These are phyloP conservation scores for Crepidodera aurea DNA, from an alignment of 2,888 invertebrate species.

Conservation along the genomic window DNA sequence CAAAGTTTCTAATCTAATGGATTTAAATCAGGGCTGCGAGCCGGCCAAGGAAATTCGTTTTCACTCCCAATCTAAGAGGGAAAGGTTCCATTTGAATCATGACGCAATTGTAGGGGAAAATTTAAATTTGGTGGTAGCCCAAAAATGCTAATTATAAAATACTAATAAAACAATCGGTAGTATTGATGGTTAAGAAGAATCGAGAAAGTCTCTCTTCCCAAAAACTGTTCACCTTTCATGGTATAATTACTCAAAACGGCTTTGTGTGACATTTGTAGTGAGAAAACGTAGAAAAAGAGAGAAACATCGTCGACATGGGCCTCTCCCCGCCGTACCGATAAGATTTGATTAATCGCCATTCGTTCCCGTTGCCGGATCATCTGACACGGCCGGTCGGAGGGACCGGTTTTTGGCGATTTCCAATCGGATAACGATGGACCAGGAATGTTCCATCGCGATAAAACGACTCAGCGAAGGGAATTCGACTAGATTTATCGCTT, in stretches of 20 bases:
- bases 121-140: too few species aligned
- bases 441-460: constrained; percentile 57
- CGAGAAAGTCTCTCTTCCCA: too few species aligned
- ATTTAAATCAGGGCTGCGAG: too few species aligned
- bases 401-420: constrained; percentile 59
- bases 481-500: constrained; percentile 50
- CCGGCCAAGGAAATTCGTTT: too few species aligned
- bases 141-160: too few species aligned
- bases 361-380: constrained; percentile 56
- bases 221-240: too few species aligned
- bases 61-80: too few species aligned
- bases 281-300: constrained; percentile 28
- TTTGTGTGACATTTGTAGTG: constrained; percentile 23
- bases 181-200: too few species aligned
- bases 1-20: too few species aligned
- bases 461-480: constrained; percentile 47
- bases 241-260: constrained; percentile 24
- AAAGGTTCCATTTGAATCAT: too few species aligned
- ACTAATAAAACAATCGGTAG: too few species aligned
- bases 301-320: constrained; percentile 22
- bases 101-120: too few species aligned
- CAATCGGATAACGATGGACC: constrained; percentile 53
- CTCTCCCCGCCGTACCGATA: constrained; percentile 48
- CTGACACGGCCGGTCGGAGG: constrained; percentile 49
- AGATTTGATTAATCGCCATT: constrained; percentile 59